Percentiles rank a stretch among this genome's conserved stretches.
Evolutionary conservation across 2,888 invertebrate species (phyloP).

Genomic region (Clitarchus hookeri): DNA sequence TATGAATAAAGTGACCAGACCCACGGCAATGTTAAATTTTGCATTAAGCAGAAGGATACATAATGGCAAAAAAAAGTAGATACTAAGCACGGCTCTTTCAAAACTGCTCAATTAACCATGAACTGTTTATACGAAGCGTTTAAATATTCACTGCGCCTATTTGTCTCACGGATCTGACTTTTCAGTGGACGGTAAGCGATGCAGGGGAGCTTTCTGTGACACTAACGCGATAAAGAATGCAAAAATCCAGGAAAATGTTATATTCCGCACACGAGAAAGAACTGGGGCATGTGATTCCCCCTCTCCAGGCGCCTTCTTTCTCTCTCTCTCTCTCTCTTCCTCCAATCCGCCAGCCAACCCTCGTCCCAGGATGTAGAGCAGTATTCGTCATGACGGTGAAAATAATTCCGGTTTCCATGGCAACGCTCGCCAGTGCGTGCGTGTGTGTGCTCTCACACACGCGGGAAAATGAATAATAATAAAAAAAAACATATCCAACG

Average conservation of each 20-base stretch:
- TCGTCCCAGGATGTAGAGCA: neutral
- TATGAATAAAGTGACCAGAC: too few species aligned
- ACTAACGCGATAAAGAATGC: neutral
- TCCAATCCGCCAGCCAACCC: neutral
- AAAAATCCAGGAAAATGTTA: neutral
- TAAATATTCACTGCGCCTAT: neutral
- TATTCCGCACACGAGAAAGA: neutral
- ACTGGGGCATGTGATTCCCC: neutral
- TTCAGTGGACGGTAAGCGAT: neutral
- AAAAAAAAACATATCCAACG: neutral
- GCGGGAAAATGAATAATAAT: neutral
- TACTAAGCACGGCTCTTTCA: too few species aligned
- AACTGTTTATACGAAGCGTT: neutral
- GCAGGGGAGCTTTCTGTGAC: neutral
- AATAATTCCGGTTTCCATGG: constrained; percentile 8
- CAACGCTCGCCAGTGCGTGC: neutral
- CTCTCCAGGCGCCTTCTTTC: too few species aligned
- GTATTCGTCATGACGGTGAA: neutral
- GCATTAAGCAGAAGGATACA: too few species aligned
- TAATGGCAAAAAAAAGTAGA: too few species aligned
- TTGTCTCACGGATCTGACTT: neutral
- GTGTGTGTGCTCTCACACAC: neutral
- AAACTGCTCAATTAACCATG: too few species aligned
- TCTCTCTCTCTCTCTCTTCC: neutral
- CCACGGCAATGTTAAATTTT: too few species aligned